A percentile compares a stretch with the other conserved stretches of the same genome.
Evolutionary conservation across 2,888 invertebrate species (phyloP).

Genomic region (Rhogogaster chlorosoma): DNA sequence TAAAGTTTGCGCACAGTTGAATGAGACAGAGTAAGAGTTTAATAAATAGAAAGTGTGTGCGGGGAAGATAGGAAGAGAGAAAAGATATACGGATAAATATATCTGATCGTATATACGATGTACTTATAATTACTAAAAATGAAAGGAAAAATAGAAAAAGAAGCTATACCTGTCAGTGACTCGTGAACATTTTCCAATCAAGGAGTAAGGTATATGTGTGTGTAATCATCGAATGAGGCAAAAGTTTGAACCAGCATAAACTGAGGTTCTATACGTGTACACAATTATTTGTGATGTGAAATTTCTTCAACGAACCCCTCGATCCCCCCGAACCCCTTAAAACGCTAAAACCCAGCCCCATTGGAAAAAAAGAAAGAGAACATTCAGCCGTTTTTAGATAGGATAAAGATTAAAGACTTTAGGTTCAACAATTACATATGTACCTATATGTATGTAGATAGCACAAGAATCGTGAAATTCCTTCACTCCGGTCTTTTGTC

Average conservation of each 20-base stretch:
- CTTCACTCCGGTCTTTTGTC: background rate
- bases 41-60: background rate
- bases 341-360: slow-evolving; percentile 67
- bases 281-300: background rate
- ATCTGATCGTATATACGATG: background rate
- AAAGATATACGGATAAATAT: background rate
- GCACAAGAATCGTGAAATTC: background rate
- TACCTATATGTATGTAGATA: background rate
- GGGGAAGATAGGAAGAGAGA: background rate
- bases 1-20: background rate
- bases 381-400: slow-evolving; percentile 5
- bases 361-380: slow-evolving; percentile 54
- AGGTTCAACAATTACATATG: background rate
- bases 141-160: background rate
- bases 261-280: background rate
- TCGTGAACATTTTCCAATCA: background rate
- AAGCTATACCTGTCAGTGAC: background rate
- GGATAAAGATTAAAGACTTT: background rate
- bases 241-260: background rate
- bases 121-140: background rate
- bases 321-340: slow-evolving; percentile 56
- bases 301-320: background rate
- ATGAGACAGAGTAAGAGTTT: background rate
- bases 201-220: too few species aligned
- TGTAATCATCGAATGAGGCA: background rate